A percentile compares a stretch with the other conserved stretches of the same genome.
phyloP scores from a whole-genome alignment of 2,113 vertebrate genomes.

The Strigops habroptila region DNA sequence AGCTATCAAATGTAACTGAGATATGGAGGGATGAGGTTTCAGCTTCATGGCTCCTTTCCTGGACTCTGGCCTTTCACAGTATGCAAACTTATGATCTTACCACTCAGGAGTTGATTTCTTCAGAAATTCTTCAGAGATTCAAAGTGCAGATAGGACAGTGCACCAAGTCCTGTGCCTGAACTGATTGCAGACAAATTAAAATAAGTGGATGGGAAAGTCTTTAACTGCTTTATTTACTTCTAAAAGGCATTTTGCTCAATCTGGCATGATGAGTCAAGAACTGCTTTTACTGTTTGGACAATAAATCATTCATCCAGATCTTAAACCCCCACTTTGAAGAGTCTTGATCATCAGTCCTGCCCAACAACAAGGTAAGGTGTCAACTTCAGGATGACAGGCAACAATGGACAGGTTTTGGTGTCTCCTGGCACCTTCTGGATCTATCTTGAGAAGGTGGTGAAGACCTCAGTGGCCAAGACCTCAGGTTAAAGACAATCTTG shows the following conservation, averaged over 20 bases:
- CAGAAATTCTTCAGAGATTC: constrained; percentile 29
- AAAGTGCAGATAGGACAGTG: not conserved
- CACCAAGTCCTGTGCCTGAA: not conserved
- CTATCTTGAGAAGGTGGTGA: not conserved
- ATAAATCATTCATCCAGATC: not conserved
- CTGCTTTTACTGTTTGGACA: not conserved
- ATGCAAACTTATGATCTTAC: not conserved
- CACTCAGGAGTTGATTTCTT: not conserved
- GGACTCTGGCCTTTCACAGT: not conserved
- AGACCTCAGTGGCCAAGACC: not conserved
- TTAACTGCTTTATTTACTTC: not conserved
- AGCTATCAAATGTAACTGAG: constrained; percentile 24
- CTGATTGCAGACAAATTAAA: not conserved
- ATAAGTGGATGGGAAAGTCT: not conserved
- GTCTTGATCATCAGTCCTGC: not conserved
- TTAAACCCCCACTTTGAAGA: not conserved
- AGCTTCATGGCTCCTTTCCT: not conserved
- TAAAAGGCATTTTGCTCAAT: too few relatives aligned
- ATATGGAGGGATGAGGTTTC: constrained; percentile 8
- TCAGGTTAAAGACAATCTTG: not conserved
- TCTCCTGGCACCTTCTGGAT: not conserved
- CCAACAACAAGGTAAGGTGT: not conserved
- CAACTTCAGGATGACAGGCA: not conserved
- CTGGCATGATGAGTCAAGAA: not conserved
- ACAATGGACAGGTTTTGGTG: not conserved